phyloP scores from a whole-genome alignment of 2,797 vertebrate species.

The Poecilia picta region DNA sequence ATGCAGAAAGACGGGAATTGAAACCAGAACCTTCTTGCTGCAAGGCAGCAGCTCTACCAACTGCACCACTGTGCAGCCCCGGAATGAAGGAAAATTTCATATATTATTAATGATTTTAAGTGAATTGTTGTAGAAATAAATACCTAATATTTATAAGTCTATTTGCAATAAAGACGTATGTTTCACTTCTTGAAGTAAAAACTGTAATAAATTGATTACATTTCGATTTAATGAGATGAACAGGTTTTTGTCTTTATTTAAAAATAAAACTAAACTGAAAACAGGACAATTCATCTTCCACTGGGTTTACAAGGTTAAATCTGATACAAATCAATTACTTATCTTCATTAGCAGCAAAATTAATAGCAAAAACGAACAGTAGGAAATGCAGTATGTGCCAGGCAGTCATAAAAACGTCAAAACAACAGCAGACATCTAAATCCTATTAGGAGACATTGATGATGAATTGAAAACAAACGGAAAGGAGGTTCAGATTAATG shows the following conservation, averaged over 20 bases:
- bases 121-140: neutral
- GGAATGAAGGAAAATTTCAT: neutral
- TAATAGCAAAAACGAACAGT: neutral
- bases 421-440: neutral
- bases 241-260: neutral
- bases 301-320: neutral
- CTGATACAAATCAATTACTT: neutral
- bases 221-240: neutral
- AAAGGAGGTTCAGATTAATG: neutral
- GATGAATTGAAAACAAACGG: neutral
- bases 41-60: no score
- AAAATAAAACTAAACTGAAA: neutral
- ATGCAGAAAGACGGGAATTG: no score
- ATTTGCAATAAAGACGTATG: neutral
- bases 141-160: neutral
- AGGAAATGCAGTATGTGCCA: neutral
- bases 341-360: neutral
- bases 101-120: neutral
- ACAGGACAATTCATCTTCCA: neutral
- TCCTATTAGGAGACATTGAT: neutral
- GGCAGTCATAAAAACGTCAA: no score
- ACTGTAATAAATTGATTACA: neutral
- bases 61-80: no score
- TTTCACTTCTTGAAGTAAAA: neutral
- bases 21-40: no score